Percentiles rank a stretch among this genome's conserved stretches.
phyloP scores from a whole-genome alignment of 2,797 vertebrate genomes.

The Gymnodraco acuticeps region DNA sequence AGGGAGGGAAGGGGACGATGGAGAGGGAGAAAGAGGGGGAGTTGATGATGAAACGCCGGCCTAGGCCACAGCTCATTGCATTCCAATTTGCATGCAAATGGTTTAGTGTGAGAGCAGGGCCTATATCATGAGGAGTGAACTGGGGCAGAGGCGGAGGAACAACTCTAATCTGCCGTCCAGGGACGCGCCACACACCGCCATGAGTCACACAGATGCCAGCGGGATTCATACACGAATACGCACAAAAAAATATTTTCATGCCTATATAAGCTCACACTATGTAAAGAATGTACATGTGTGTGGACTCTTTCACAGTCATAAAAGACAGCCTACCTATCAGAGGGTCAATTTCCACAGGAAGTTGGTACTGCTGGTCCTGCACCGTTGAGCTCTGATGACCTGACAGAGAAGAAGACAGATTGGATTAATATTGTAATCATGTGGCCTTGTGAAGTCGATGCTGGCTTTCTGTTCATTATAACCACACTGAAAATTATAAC shows the following conservation, averaged over 20 bases:
- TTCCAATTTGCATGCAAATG: constrained; percentile 99
- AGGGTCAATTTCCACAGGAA: constrained; percentile 99
- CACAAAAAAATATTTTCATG: constrained; percentile 46
- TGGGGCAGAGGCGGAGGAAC: constrained; percentile 90
- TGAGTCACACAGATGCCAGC: constrained; percentile 66
- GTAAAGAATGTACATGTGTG: constrained; percentile 29
- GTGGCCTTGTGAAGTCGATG: constrained; percentile 66
- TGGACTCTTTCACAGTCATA: constrained; percentile 35
- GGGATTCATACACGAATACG: constrained; percentile 64
- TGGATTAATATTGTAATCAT: constrained; percentile 75
- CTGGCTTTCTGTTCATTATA: constrained; percentile 61
- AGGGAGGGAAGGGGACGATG: constrained; percentile 54
- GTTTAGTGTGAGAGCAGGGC: constrained; percentile 94
- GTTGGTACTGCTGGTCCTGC: constrained; percentile 98
- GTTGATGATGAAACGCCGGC: constrained; percentile 97
- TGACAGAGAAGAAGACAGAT: constrained; percentile 87
- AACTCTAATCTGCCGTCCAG: constrained; percentile 96
- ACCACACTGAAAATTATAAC: constrained; percentile 63
- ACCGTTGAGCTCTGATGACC: constrained; percentile 94
- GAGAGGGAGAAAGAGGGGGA: constrained; percentile 44
- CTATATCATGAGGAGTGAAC: constrained; percentile 82
- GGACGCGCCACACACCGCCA: constrained; percentile 80
- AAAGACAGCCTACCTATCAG: constrained; percentile 92
- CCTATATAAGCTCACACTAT: constrained; percentile 34
- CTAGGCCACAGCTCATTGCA: constrained; percentile 99